Evolutionary conservation across 2,797 vertebrate species (phyloP).

Genomic region (Hypotaenidia philippensis): DNA sequence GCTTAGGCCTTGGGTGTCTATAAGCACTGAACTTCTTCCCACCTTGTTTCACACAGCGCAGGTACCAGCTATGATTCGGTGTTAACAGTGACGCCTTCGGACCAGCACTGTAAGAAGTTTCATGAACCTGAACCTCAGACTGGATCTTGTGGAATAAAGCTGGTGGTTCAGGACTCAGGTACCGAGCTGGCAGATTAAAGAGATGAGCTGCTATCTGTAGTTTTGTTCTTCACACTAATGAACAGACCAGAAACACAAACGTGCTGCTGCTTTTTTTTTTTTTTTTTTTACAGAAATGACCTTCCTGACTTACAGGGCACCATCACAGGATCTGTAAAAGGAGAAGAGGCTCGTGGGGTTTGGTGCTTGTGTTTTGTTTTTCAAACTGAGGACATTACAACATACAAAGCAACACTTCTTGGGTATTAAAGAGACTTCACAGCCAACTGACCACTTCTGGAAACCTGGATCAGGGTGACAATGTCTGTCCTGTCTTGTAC

Average conservation of each 20-base stretch:
- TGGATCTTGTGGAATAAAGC: neutral
- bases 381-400: neutral
- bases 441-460: neutral
- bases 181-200: neutral
- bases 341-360: neutral
- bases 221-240: neutral
- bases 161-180: neutral
- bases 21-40: neutral
- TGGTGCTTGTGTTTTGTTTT: neutral
- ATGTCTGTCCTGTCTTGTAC: neutral
- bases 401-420: neutral
- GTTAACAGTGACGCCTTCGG: neutral
- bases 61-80: neutral
- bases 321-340: neutral
- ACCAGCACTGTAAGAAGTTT: neutral
- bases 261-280: neutral
- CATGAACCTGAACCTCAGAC: neutral
- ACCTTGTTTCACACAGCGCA: neutral
- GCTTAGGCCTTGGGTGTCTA: neutral
- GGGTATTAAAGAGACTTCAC: neutral
- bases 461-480: rapidly evolving
- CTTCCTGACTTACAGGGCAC: neutral
- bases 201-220: neutral
- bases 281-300: neutral
- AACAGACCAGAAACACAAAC: neutral